Base-by-base conservation (phyloP, 2,888 invertebrate genomes). In the Tiliacea aurago region DNA sequence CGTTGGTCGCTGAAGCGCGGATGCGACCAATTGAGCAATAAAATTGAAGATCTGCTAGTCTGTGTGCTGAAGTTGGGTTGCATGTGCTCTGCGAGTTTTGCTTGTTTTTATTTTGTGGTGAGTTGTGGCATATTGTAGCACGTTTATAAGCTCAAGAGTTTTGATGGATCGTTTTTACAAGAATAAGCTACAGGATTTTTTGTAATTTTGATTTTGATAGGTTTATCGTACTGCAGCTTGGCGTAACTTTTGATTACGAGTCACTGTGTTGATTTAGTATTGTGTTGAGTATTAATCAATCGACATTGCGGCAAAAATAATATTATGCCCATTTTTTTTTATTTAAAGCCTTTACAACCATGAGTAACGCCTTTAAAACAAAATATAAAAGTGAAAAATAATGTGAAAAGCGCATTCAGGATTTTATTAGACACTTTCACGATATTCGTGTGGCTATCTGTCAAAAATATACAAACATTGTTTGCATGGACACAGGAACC, bases 11-110 rank as follows among this genome's bases (percentile, higher is more conserved):
- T 88, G 89, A 85, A 76, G 78, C 87, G 79, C 94, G 95, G 95
- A 95, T 94, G 94, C 89, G 87, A 87, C 90, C 95, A 95, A 95
- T 95, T 95, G 94, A 95, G 90, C 90, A 93, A 94, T 95, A 95
- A 93, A 89, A 90, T 84, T 84, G 88, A 90, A 91, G 91, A 91
- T 88, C 89, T 83, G 83, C 81, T 74, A 74, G 61, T 71, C 70
- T 69, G 80, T 77, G 65, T 53, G n/a, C 18, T 77, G 80, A 65
- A 70, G 76, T 81, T 76, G 73, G 76, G 75, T 74, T 73, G 83
- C 88, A 87, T 85, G 83, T 87, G 86, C 67, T 73, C 65, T 37
- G 55, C 23, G 64, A 71, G 69, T 73, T 70, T 64, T 63, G n/a
- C 47, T 69, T 74, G 28, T 73, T 81, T 83, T 70, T 73, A 58